Evolutionary conservation across 2,113 vertebrate species (phyloP), one percentile per base, ranked within the genome.

Genomic region (Onychostoma macrolepis): DNA sequence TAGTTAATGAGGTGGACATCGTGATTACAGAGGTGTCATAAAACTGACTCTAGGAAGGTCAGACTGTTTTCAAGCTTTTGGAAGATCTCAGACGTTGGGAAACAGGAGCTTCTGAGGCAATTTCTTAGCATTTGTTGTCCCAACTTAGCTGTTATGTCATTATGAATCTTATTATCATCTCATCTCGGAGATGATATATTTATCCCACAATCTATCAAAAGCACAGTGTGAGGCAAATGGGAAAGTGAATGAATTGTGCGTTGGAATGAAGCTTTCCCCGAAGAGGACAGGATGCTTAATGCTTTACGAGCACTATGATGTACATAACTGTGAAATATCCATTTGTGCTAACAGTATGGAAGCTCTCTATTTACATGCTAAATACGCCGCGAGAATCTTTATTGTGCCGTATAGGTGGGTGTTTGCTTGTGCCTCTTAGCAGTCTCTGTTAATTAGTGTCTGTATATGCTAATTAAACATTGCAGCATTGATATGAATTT

Each of bases 151-250:
- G 4, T 48, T 41, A 41, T 41, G 17, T 24, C 61, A 74, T 87
- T 80, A 82, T 86, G 69, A 84, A 85, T 77, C 81, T 78, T 84
- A 65, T 72, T 72, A 26, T 53, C 48, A 4, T 41, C 36, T 15
- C 30, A 26, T 48, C 61, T 30, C 7, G 15, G 33, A 67, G 65
- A 30, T 80, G 50, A 89, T 24, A 56, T 85, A 78, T 77, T 81
- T 82, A 75, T 89, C 91, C 65, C 86, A 24, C 11, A 65, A 45
- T 48, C 38, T 21, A 80, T 92, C 87, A 71, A 58, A 50, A 79
- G 76, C 76, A 58, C 63, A 88, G 89, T 87, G 80, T 76, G 90
- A 88, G 87, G 88, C 87, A 92, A 92, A 91, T 91, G 80, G 63
- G 36, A 38, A 75, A 69, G n/a, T 28, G 80, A 83, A 78, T 83